A percentile compares a stretch with the other conserved stretches of the same genome.
These are phyloP conservation scores for Telmatochromis brachygnathus DNA, from an alignment of 2,113 vertebrate genomes.

Conservation along the genomic window DNA sequence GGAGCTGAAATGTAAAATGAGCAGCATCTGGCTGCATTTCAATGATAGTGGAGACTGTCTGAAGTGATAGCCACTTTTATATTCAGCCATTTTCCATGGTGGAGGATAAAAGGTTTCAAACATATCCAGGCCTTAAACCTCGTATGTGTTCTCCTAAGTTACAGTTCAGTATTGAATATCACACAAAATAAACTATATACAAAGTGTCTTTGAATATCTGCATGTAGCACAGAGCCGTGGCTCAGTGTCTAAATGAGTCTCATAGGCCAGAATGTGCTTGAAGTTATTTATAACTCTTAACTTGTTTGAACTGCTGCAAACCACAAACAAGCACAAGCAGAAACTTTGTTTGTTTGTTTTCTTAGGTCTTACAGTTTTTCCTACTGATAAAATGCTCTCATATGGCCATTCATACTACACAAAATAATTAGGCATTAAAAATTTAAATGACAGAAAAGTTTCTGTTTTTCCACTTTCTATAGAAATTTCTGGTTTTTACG, in stretches of 20 bases:
- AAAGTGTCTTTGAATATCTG: neutral
- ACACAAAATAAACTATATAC: neutral
- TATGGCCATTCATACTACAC: neutral
- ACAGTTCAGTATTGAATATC: neutral
- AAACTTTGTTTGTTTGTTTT: neutral
- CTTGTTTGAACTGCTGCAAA: neutral
- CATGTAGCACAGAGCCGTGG: neutral
- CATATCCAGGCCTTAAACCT: neutral
- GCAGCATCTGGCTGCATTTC: neutral
- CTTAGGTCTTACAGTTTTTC: neutral
- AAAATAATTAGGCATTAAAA: neutral
- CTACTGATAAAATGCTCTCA: accelerated
- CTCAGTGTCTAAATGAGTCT: neutral
- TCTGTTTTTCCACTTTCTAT: neutral
- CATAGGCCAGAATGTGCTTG: neutral
- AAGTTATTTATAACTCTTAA: neutral
- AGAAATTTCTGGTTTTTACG: neutral
- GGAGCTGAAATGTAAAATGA: accelerated
- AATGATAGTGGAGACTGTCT: neutral
- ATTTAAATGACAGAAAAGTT: neutral
- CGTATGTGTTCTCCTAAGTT: neutral
- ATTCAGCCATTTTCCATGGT: neutral
- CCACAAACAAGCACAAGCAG: neutral
- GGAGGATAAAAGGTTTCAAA: neutral
- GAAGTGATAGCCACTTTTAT: neutral